These are phyloP conservation scores for Eumaeus atala DNA, from an alignment of 1,140 invertebrate species.

Conservation along the genomic window DNA sequence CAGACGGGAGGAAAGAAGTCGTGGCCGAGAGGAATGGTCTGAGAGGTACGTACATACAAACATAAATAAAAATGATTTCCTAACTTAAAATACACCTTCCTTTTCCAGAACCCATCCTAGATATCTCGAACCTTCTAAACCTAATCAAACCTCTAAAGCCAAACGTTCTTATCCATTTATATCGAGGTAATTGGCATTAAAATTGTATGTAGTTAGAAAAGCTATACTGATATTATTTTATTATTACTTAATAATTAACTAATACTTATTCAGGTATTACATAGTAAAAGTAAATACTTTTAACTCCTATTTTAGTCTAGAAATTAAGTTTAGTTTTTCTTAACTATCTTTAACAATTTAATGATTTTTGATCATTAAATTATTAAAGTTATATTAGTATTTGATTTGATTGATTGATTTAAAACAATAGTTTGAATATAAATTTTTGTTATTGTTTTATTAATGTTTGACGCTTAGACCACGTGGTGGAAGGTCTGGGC, in stretches of 20 bases:
- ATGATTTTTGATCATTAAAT: not conserved
- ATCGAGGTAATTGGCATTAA: slow-evolving; percentile 39
- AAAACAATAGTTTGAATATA: no score
- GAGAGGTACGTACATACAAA: slow-evolving; percentile 70
- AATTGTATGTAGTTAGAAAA: not conserved
- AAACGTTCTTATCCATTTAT: slow-evolving; percentile 44
- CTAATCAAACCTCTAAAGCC: slow-evolving; percentile 40
- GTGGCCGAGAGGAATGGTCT: slow-evolving; percentile 83
- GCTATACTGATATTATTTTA: no score
- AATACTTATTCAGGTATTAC: no score
- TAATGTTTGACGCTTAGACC: slow-evolving; percentile 39
- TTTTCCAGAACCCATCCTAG: slow-evolving; percentile 58
- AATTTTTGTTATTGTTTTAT: no score
- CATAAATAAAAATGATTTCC: not conserved
- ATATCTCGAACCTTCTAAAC: slow-evolving; percentile 43
- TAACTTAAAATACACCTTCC: slow-evolving; percentile 8
- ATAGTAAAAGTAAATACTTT: no score
- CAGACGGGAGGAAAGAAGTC: slow-evolving; percentile 78
- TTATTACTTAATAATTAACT: no score
- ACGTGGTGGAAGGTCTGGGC: slow-evolving; percentile 66
- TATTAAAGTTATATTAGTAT: no score
- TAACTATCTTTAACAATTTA: no score
- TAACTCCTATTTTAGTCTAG: no score
- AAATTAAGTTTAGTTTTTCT: no score
- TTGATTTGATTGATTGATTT: no score